Evolutionary conservation across 2,888 invertebrate genomes (phyloP), one percentile per base, ranked within the genome.

Genomic region (Sepioteuthis lessoniana): DNA sequence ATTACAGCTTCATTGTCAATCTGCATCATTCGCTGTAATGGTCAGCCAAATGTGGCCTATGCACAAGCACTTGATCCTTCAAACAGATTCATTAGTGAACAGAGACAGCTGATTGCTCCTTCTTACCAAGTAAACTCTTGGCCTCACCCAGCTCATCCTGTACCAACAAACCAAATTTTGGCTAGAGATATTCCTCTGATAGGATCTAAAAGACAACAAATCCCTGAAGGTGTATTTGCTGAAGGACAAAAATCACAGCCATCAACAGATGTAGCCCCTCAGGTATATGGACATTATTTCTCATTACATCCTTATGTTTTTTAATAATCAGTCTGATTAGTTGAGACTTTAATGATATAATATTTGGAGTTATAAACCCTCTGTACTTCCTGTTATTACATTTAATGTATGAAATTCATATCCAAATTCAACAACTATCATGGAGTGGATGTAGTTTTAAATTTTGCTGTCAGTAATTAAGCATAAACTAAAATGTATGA

Each of bases 21-120:
- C 76, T 76, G 76, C n/a, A 76, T 76, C n/a, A 76, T 76, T 76
- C 76, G 76, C n/a, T 76, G 76, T 76, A 76, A 76, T 76, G 35
- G 76, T n/a, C 76, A n/a, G n/a, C 4, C 76, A 76, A 76, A 76
- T 76, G 16, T 76, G 16, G 76, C 76, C n/a, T 76, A 76, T 35
- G 76, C 76, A n/a, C 76, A 76, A 76, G n/a, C 76, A 76, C 76
- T 76, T 76, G 76, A 76, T 76, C 76, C 19, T 76, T 76, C 76
- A 16, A 76, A 76, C 2, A 76, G 76, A 76, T 35, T n/a, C n/a
- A 16, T 76, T 19, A 2, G 76, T 76, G 76, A 76, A 35, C 76
- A 76, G 76, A 76, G 76, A 76, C 76, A 76, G 16, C 16, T 76
- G n/a, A 76, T 76, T 76, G 76, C 76, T 76, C 76, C 76, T 35